These are phyloP conservation scores for Venusia cambrica DNA, from an alignment of 2,888 invertebrate genomes.

Conservation along the genomic window DNA sequence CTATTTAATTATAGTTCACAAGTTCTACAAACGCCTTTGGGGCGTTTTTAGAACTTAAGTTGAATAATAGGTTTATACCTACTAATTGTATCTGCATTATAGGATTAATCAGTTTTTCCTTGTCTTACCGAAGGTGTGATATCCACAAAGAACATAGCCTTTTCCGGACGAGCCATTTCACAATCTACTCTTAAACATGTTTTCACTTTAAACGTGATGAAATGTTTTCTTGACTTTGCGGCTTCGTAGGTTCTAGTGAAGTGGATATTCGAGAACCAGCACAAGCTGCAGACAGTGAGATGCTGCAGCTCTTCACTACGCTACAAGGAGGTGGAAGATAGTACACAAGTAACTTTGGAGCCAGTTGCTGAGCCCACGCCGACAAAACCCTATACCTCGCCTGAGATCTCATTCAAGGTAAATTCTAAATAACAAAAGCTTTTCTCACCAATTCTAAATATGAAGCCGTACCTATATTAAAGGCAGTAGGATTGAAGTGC, in stretches of 20 bases:
- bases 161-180: too few relatives aligned
- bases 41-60: too few relatives aligned
- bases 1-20: too few relatives aligned
- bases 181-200: too few relatives aligned
- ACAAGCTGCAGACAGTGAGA: slow-evolving; percentile 83
- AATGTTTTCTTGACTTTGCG: not conserved
- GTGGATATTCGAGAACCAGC: slow-evolving; percentile 86
- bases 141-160: too few relatives aligned
- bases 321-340: slow-evolving; percentile 74
- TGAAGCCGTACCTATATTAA: too few relatives aligned
- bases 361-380: slow-evolving; percentile 46
- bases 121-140: too few relatives aligned
- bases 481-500: too few relatives aligned
- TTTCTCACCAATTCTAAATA: slow-evolving; percentile 2
- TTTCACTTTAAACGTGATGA: not conserved
- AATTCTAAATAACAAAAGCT: slow-evolving; percentile 1
- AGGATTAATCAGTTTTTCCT: too few relatives aligned
- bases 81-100: too few relatives aligned
- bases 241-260: slow-evolving; percentile 77
- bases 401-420: slow-evolving; percentile 82
- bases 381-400: slow-evolving; percentile 53
- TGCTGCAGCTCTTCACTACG: slow-evolving; percentile 79
- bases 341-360: slow-evolving; percentile 21
- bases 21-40: too few relatives aligned
- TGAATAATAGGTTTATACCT: too few relatives aligned